Evolutionary conservation across 2,113 vertebrate species (phyloP), one percentile per base, ranked within the genome.

Genomic region (Ptychochromis oligacanthus): DNA sequence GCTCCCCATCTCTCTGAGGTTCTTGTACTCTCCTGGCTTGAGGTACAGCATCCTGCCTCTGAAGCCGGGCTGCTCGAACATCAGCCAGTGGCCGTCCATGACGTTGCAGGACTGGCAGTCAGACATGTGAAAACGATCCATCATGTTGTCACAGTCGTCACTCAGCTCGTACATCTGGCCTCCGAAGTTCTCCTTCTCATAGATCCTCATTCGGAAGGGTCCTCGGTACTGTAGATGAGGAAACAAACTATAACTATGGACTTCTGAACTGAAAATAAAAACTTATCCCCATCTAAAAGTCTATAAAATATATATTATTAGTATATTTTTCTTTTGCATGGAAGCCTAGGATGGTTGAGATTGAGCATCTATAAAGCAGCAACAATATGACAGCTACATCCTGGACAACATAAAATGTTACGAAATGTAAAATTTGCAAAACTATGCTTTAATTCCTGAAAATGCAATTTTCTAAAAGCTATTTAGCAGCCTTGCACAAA

Each of bases 41-140:
- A 93, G 56, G 80, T 93, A 94, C 49, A 83, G 22, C 92, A 91
- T 90, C 52, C 78, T 77, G 88, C 93, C 93, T 79, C 86, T 93
- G 93, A 91, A 96, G 89, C 92, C 72, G 31, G 95, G 88, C 77
- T 94, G 94, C 49, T 96, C 94, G 14, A 94, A 95, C 82, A 96
- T 85, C 77, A 95, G 92, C 96, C 96, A 96, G 87, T 95, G 94
- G 36, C 96, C 96, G 2, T 95, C 95, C 91, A 93, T 90, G 81
- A 96, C 95, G 13, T 93, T 91, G 91, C 94, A 95, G 75, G 96
- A 96, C 91, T 93, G 93, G 60, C 92, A 94, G 56, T 95, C 94
- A 22, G 88, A 82, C 90, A 95, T 90, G 31, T 15, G 86, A 79
- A 89, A 94, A 18, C 92, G 88, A 1, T 92, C 94, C 91, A 75